Evolutionary conservation across 2,797 vertebrate genomes (phyloP).

Genomic region (Coreius guichenoti): DNA sequence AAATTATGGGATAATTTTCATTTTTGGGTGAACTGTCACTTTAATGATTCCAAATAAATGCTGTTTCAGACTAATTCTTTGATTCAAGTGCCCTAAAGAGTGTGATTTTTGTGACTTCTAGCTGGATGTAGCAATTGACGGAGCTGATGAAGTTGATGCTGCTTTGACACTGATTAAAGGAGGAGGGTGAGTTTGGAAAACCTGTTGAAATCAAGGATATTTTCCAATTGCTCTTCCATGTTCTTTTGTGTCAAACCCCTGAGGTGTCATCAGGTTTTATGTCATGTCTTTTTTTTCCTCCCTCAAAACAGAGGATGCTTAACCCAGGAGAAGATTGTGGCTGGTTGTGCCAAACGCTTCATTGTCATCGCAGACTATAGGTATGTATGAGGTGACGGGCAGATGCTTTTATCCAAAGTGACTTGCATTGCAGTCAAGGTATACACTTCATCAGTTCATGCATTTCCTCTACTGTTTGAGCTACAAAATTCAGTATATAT

Average conservation of each 20-base stretch:
- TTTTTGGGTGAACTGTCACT: no score
- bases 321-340: constrained; percentile 97
- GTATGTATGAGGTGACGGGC: constrained; percentile 69
- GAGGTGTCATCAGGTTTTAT: background rate
- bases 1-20: no score
- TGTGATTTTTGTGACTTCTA: constrained; percentile 58
- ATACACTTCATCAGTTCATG: background rate
- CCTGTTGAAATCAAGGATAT: background rate
- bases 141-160: constrained; percentile 94
- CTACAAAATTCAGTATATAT: background rate
- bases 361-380: constrained; percentile 96
- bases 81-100: background rate
- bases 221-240: background rate
- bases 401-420: background rate
- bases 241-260: background rate
- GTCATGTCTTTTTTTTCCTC: constrained; percentile 16
- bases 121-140: constrained; percentile 96
- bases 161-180: constrained; percentile 96
- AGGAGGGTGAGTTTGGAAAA: constrained; percentile 83
- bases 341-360: constrained; percentile 91
- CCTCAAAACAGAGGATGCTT: constrained; percentile 87
- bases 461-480: constrained; percentile 24
- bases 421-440: background rate
- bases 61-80: background rate
- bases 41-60: background rate